Evolutionary conservation across 2,113 vertebrate species (phyloP).

Genomic region (Poicephalus gulielmi): DNA sequence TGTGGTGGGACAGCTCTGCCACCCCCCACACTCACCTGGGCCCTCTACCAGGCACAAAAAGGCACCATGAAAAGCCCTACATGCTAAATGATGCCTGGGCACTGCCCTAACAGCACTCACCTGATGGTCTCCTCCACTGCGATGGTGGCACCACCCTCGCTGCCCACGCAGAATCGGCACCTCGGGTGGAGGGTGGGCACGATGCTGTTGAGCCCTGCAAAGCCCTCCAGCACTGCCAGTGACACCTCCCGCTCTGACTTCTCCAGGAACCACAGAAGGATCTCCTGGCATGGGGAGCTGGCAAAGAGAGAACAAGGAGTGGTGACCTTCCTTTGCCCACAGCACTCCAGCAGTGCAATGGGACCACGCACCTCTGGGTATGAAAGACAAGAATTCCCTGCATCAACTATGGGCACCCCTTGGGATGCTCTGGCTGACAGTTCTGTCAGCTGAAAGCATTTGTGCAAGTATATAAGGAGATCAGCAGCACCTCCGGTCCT

Average conservation of each 20-base stretch:
- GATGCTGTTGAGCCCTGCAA: conserved; percentile 72
- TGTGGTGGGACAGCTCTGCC: fast-evolving
- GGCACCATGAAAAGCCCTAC: neutral
- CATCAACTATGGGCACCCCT: fast-evolving
- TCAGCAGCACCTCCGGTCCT: neutral
- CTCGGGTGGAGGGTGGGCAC: conserved; percentile 49
- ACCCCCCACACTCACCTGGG: neutral
- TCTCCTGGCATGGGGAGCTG: conserved; percentile 88
- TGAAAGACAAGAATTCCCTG: fast-evolving
- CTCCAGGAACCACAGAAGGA: conserved; percentile 88
- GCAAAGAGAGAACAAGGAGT: conserved; percentile 9
- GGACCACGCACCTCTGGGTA: fast-evolving
- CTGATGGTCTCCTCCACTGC: conserved; percentile 67
- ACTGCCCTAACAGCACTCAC: conserved; percentile 67
- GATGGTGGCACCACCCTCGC: conserved; percentile 80
- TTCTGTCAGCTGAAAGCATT: neutral
- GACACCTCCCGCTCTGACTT: conserved; percentile 70
- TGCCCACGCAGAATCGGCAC: conserved; percentile 78
- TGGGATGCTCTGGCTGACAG: neutral
- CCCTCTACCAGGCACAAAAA: neutral
- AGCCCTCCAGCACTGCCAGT: conserved; percentile 71
- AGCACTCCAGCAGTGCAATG: neutral
- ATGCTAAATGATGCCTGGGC: neutral
- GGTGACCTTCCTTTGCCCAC: neutral
- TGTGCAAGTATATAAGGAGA: neutral